A percentile compares a stretch with the other conserved stretches of the same genome.
These are phyloP conservation scores for Caenorhabditis auriculariae DNA, from an alignment of 2,888 invertebrate genomes.

Conservation along the genomic window DNA sequence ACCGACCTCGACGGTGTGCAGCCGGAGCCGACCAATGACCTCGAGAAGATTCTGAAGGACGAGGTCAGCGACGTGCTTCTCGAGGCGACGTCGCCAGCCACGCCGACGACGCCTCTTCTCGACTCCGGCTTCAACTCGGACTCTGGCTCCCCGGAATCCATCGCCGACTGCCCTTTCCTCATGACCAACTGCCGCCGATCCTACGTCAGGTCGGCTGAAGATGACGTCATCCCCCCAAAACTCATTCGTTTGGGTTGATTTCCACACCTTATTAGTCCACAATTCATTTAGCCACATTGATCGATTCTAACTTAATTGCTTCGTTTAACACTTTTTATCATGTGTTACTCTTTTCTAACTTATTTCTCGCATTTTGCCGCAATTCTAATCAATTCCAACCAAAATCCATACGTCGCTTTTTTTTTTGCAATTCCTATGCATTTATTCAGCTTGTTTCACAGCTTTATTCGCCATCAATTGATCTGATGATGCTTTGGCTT, in stretches of 20 bases:
- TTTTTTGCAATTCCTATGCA: slow-evolving; percentile 4
- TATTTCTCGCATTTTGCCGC: not conserved
- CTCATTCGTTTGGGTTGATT: slow-evolving; percentile 8
- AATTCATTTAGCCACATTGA: not conserved
- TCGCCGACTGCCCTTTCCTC: slow-evolving; percentile 18
- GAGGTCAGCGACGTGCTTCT: no score
- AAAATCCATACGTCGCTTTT: slow-evolving; percentile 17
- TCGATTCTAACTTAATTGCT: not conserved
- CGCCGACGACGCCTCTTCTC: slow-evolving; percentile 26
- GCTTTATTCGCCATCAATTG: no score
- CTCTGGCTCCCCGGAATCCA: slow-evolving; percentile 20
- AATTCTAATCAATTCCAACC: slow-evolving; percentile 19
- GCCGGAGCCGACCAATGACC: no score
- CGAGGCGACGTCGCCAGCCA: not conserved
- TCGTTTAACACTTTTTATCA: not conserved
- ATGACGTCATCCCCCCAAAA: slow-evolving; percentile 21
- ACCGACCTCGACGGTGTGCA: no score
- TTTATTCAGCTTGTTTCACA: not conserved
- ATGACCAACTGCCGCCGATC: slow-evolving; percentile 9
- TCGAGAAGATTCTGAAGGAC: no score
- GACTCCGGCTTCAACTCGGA: slow-evolving; percentile 42
- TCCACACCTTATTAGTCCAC: no score
- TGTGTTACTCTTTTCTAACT: not conserved
- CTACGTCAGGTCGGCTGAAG: slow-evolving; percentile 5
- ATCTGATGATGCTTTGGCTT: no score